Conservation (phyloP, 2,113 vertebrate genomes). For the Paramisgurnus dabryanus region DNA sequence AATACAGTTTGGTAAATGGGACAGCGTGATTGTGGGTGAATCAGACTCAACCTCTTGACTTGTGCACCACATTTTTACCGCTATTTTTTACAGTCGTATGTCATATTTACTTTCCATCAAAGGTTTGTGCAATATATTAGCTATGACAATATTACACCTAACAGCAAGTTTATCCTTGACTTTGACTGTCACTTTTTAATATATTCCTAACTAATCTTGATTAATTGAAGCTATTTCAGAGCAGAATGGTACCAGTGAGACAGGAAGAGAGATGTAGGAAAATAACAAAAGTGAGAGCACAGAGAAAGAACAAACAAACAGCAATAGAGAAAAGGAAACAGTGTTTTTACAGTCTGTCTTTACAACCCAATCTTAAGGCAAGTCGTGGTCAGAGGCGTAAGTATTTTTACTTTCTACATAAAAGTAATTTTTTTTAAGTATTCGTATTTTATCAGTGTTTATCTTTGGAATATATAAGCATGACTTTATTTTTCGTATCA, state of each 20-base stretch:
- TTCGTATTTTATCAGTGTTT: no score
- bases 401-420: no score
- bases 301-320: neutral
- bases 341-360: no score
- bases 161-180: neutral
- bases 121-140: neutral
- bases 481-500: no score
- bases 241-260: neutral
- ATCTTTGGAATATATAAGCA: no score
- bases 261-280: neutral
- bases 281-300: neutral
- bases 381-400: no score
- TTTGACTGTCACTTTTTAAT: neutral
- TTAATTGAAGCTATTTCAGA: neutral
- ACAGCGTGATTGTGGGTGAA: no score
- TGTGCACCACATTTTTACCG: neutral
- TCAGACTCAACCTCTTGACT: neutral
- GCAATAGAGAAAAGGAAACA: neutral
- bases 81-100: neutral
- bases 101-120: neutral
- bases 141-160: neutral
- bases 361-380: no score
- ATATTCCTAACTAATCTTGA: neutral
- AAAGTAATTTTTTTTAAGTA: no score
- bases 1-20: no score